Base-by-base conservation (phyloP, 2,888 invertebrate species). In the Leptura quadrifasciata region DNA sequence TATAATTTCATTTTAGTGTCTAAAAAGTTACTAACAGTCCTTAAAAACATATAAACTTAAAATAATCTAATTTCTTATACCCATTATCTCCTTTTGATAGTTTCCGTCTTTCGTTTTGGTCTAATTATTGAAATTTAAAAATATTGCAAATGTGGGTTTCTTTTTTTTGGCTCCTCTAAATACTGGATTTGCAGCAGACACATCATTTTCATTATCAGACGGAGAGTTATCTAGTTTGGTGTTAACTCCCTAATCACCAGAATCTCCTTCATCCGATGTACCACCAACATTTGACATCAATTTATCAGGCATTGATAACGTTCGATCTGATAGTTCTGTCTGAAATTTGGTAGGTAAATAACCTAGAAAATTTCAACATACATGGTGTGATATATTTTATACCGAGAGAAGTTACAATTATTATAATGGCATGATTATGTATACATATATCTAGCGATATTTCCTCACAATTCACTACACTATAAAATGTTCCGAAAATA, bases 261-360 rank as follows among this genome's bases (percentile, higher is more conserved):
- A 88, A 79, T 87, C n/a, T n/a, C n/a, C n/a, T n/a, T n/a, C 87
- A 80, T 88, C 87, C 10, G 82, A 80, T 47, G 80, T 78, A 68
- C 71, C 78, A 57, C 77, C 77, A 71, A 72, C 85, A 86, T 88
- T 87, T 18, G 81, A 77, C 20, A 90, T 85, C 20, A 90, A 78
- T 78, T 89, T 88, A 80, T 89, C 88, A 1, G 90, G 90, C 80
- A 88, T 83, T 4, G 90, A 90, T 69, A 90, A 79, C 5, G 84
- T 84, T 0, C 90, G 88, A 74, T 89, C 86, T 3, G 90, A n/a
- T n/a, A n/a, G n/a, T n/a, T n/a, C n/a, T n/a, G n/a, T n/a, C n/a
- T n/a, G n/a, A n/a, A n/a, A n/a, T n/a, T n/a, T n/a, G n/a, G n/a
- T n/a, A n/a, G n/a, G n/a, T n/a, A n/a, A n/a, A n/a, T n/a, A n/a